Evolutionary conservation across 2,797 vertebrate species (phyloP).

Genomic region (Tolypeutes matacus): DNA sequence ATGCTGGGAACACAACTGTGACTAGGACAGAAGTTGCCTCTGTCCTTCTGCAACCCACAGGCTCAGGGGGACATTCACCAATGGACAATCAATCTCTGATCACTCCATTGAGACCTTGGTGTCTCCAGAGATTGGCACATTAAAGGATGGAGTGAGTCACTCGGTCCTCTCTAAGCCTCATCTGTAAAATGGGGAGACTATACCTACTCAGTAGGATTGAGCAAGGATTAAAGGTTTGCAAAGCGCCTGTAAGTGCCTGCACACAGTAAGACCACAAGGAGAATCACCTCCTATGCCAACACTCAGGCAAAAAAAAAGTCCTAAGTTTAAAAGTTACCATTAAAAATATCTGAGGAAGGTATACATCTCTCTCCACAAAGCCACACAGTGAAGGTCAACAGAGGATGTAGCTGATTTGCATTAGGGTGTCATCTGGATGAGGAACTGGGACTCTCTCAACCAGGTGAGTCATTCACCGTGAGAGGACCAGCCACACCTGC

Average conservation of each 20-base stretch:
- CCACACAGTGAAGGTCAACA: background rate
- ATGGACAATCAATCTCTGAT: background rate
- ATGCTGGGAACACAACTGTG: background rate
- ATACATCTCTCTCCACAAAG: background rate
- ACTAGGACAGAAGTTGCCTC: background rate
- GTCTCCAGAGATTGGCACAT: background rate
- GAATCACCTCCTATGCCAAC: background rate
- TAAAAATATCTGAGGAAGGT: background rate
- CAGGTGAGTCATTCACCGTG: background rate
- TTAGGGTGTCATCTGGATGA: too few species aligned
- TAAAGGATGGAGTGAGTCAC: background rate
- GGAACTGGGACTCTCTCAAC: background rate
- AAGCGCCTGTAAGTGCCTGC: too few species aligned
- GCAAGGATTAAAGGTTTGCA: too few species aligned
- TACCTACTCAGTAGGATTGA: background rate
- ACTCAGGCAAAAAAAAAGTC: background rate
- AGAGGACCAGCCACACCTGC: background rate
- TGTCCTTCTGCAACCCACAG: background rate
- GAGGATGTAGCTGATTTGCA: background rate
- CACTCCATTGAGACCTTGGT: background rate
- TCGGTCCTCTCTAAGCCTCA: background rate
- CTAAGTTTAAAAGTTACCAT: background rate
- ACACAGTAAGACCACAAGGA: too few species aligned
- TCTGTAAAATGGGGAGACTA: background rate
- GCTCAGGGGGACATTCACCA: background rate